Conservation (phyloP, 2,888 invertebrate species). For the Odontothrips loti region DNA sequence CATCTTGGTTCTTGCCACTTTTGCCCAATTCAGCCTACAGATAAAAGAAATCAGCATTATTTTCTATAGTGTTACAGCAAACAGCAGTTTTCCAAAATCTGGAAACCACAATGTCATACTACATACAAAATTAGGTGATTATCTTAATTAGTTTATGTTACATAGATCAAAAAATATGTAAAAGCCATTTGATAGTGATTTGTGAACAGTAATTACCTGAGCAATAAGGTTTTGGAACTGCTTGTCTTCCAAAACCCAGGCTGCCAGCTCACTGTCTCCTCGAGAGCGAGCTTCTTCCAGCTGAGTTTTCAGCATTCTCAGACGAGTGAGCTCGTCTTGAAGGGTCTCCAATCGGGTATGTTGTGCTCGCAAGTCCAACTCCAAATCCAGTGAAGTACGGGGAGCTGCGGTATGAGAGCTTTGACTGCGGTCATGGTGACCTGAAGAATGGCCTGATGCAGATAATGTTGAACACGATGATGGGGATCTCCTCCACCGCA, state of each 20-base stretch:
- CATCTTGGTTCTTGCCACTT: conserved; percentile 55
- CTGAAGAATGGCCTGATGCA: conserved; percentile 31
- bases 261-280: conserved; percentile 76
- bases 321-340: conserved; percentile 74
- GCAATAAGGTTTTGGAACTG: conserved; percentile 70
- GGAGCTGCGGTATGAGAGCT: conserved; percentile 43
- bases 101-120: no score
- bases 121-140: no score
- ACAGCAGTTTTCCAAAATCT: conserved; percentile 17
- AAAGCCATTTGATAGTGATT: no score
- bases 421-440: conserved; percentile 34
- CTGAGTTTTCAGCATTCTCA: conserved; percentile 70
- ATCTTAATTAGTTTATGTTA: no score
- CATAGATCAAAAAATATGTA: no score
- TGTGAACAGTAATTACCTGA: conserved; percentile 43
- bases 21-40: conserved; percentile 52
- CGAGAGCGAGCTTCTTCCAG: conserved; percentile 80
- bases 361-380: conserved; percentile 88
- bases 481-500: conserved; percentile 67
- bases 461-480: conserved; percentile 31
- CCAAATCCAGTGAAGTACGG: conserved; percentile 85
- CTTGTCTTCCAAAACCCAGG: conserved; percentile 83
- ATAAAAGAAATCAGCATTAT: conserved; percentile 1
- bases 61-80: conserved; percentile 20
- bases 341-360: conserved; percentile 78